Evolutionary conservation across 2,888 invertebrate genomes (phyloP).

Genomic region (Epistrophella euchroma): DNA sequence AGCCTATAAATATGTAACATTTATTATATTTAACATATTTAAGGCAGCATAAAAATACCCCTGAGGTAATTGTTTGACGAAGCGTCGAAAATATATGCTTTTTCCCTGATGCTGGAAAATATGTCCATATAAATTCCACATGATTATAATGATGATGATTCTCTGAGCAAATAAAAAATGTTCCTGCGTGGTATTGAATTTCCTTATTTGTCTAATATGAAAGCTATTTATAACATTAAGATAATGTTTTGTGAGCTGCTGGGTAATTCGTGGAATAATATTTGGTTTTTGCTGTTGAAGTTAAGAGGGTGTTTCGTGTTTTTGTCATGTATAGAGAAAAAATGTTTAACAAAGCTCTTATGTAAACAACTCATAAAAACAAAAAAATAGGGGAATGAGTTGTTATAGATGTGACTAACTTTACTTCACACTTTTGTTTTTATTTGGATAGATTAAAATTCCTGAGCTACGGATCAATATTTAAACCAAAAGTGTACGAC

Average conservation of each 20-base stretch:
- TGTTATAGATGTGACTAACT: too few species aligned
- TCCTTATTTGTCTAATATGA: background rate
- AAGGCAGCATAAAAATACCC: background rate
- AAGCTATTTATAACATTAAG: background rate
- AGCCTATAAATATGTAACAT: background rate
- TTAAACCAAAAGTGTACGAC: too few species aligned
- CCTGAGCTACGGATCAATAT: too few species aligned
- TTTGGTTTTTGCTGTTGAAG: too few species aligned
- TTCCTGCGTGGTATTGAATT: background rate
- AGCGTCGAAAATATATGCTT: background rate
- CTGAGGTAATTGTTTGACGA: background rate
- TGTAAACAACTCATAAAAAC: too few species aligned
- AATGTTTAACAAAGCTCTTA: too few species aligned
- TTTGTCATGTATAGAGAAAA: too few species aligned
- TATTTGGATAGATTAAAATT: too few species aligned
- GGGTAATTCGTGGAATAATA: too few species aligned
- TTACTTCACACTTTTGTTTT: too few species aligned
- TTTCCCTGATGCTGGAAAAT: background rate
- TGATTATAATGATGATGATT: background rate
- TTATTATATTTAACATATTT: background rate
- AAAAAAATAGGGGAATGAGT: too few species aligned
- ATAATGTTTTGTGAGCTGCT: background rate
- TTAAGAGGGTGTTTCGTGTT: background rate
- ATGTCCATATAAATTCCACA: background rate
- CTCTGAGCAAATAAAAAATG: background rate